Percentiles rank a stretch among this genome's conserved stretches.
Conservation (phyloP, 2,797 vertebrate genomes). For the Tiaroga cobitis region DNA sequence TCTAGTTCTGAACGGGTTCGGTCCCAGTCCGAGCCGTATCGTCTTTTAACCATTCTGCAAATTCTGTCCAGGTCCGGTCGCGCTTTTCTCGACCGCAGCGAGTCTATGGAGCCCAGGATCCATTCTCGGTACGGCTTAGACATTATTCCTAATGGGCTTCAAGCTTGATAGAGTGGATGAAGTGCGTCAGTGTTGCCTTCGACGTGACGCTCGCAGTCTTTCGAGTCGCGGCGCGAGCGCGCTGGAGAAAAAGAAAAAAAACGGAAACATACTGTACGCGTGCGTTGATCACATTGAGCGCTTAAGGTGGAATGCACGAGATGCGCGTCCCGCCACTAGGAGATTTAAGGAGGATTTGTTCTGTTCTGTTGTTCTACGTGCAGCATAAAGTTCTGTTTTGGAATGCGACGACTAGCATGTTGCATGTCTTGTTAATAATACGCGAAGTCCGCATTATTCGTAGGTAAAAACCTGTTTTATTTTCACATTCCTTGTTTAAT, state of each 20-base stretch:
- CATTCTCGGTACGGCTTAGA: conserved; percentile 86
- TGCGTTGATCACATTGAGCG: conserved; percentile 84
- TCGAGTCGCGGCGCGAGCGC: conserved; percentile 79
- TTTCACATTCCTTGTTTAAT: neutral
- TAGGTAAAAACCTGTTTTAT: neutral
- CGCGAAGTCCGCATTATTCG: neutral
- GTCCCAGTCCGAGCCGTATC: conserved; percentile 88
- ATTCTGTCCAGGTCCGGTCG: conserved; percentile 91
- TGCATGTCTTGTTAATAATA: neutral
- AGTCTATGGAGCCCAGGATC: conserved; percentile 92
- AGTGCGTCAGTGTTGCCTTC: conserved; percentile 69
- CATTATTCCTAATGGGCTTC: conserved; percentile 65
- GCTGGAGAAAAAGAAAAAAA: conserved; percentile 76
- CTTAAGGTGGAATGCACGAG: conserved; percentile 81
- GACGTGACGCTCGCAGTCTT: conserved; percentile 70
- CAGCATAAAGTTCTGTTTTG: neutral
- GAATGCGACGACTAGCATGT: neutral
- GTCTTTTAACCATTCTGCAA: conserved; percentile 89
- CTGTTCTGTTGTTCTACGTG: neutral
- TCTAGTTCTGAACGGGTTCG: conserved; percentile 88
- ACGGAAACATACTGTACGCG: conserved; percentile 88
- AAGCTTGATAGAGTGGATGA: conserved; percentile 39
- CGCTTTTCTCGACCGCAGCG: conserved; percentile 89
- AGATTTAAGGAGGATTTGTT: conserved; percentile 77
- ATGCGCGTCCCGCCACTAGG: conserved; percentile 69